A percentile compares a stretch with the other conserved stretches of the same genome.
phyloP scores from a whole-genome alignment of 2,113 vertebrate species.

The Amblyopsis rosae region DNA sequence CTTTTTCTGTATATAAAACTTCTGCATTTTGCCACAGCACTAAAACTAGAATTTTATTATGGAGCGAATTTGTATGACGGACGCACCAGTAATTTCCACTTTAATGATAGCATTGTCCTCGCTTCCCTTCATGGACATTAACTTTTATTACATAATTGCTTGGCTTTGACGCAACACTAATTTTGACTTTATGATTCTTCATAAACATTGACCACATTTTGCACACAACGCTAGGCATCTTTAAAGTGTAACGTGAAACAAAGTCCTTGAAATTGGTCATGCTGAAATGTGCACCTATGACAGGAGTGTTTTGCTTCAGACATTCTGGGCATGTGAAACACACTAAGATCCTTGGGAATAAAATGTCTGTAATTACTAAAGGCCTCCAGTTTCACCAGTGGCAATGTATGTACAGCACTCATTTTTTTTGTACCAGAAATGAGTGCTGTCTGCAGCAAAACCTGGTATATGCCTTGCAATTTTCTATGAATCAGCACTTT shows the following conservation, averaged over 20 bases:
- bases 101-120: conserved; percentile 70
- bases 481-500: conserved; percentile 7
- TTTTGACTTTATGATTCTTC: conserved; percentile 70
- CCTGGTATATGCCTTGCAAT: background rate
- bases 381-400: background rate
- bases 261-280: conserved; percentile 52
- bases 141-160: conserved; percentile 74
- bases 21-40: conserved; percentile 27
- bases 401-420: background rate
- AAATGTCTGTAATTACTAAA: conserved; percentile 11
- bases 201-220: conserved; percentile 66
- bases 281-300: conserved; percentile 4
- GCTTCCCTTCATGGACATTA: conserved; percentile 66
- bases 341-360: conserved; percentile 18
- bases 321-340: conserved; percentile 14
- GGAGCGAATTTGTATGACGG: conserved; percentile 49
- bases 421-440: background rate
- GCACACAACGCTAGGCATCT: conserved; percentile 56
- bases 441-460: background rate
- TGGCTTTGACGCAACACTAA: conserved; percentile 66
- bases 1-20: conserved; percentile 14
- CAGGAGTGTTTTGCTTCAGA: conserved; percentile 10
- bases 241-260: conserved; percentile 63
- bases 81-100: conserved; percentile 63
- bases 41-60: conserved; percentile 45